Conservation (phyloP, 1,140 invertebrate genomes). For the Tetramorium alpestre region DNA sequence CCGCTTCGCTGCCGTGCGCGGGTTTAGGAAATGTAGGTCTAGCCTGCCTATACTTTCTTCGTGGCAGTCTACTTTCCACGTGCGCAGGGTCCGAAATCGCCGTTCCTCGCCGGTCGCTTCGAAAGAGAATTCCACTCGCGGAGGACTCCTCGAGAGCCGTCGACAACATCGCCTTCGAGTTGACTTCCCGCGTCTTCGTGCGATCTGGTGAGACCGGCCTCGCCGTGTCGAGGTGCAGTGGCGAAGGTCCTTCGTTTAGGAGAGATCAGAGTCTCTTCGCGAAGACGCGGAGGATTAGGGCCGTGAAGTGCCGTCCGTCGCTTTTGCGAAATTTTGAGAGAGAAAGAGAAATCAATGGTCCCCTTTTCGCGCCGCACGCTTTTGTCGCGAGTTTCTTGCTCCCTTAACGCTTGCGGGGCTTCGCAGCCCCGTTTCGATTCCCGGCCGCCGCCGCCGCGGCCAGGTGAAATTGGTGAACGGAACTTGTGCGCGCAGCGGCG, state of each 20-base stretch:
- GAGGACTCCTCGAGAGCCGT: no score
- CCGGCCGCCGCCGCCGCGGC: background rate
- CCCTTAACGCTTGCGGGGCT: background rate
- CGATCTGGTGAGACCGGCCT: background rate
- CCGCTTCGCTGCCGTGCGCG: background rate
- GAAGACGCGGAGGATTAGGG: no score
- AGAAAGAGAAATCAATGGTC: no score
- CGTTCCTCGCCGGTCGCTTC: background rate
- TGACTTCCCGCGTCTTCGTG: no score
- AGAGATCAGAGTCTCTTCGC: no score
- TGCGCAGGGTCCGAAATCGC: constrained; percentile 18
- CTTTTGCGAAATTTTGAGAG: no score
- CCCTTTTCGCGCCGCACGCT: background rate
- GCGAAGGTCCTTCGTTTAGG: no score
- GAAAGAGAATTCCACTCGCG: no score
- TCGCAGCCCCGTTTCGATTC: constrained; percentile 7
- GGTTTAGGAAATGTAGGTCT: constrained; percentile 62
- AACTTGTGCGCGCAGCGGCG: background rate
- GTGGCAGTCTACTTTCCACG: constrained; percentile 55
- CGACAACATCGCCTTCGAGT: no score
- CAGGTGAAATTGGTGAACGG: background rate
- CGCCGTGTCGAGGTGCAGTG: background rate
- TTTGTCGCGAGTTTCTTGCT: background rate
- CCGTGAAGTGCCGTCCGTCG: no score
- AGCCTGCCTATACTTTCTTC: constrained; percentile 67